phyloP scores from a whole-genome alignment of 1,140 invertebrate genomes.

The Eurytemora carolleeae region DNA sequence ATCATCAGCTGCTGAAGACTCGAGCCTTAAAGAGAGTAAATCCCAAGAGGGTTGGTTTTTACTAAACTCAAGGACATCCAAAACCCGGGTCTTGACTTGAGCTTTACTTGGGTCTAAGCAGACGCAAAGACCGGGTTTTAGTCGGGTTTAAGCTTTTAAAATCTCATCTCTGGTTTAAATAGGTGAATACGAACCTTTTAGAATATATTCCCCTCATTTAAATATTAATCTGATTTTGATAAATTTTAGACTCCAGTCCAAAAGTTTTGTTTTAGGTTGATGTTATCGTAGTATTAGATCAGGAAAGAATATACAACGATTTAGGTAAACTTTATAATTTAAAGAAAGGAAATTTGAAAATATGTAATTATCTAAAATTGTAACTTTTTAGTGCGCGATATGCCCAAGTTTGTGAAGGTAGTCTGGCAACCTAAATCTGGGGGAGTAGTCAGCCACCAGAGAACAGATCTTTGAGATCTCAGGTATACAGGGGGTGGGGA shows the following conservation, averaged over 20 bases:
- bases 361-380: neutral
- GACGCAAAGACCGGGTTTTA: no score
- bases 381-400: constrained; percentile 56
- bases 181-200: no score
- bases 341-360: neutral
- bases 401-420: constrained; percentile 79
- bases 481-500: no score
- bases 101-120: no score
- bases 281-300: constrained; percentile 84
- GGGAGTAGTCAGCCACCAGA: constrained; percentile 43
- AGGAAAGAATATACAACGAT: constrained; percentile 86
- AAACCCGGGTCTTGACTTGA: no score
- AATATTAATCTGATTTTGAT: neutral
- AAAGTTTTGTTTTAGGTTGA: constrained; percentile 35
- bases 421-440: constrained; percentile 88
- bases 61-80: no score
- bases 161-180: no score
- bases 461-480: neutral
- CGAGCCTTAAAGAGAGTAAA: no score
- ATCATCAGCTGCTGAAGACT: no score
- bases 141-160: no score
- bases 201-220: neutral
- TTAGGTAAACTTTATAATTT: neutral
- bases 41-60: no score
- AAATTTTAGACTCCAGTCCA: constrained; percentile 17